These are phyloP conservation scores for Hydrocynus forskahlii DNA, from an alignment of 2,797 vertebrate genomes.

Conservation along the genomic window DNA sequence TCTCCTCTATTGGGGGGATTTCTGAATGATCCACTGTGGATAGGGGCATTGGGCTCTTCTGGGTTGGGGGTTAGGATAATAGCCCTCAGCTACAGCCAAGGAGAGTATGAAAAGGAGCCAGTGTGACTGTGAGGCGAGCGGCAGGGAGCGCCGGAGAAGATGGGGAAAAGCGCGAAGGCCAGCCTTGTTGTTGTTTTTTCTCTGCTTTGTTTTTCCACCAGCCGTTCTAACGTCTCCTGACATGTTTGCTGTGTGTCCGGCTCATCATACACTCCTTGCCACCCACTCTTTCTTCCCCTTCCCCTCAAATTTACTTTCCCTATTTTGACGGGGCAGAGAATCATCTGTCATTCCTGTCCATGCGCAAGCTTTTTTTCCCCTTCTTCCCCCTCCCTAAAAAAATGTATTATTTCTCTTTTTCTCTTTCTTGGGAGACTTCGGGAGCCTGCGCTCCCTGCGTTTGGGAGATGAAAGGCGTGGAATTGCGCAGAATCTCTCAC, in stretches of 20 bases:
- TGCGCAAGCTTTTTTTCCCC: constrained; percentile 45
- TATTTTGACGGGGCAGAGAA: constrained; percentile 63
- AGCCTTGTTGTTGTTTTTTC: constrained; percentile 38
- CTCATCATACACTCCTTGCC: constrained; percentile 62
- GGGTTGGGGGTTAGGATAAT: constrained; percentile 33
- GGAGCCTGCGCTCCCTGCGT: constrained; percentile 59
- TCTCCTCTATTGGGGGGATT: neutral
- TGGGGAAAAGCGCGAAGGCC: constrained; percentile 9
- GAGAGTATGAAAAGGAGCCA: constrained; percentile 14
- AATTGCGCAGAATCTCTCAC: constrained; percentile 76
- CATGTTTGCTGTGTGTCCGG: constrained; percentile 63
- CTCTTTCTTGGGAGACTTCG: constrained; percentile 69
- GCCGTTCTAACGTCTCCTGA: constrained; percentile 54
- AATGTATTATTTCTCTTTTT: constrained; percentile 53
- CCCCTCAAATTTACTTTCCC: constrained; percentile 57
- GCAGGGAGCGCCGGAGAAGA: constrained; percentile 13
- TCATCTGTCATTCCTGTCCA: constrained; percentile 72
- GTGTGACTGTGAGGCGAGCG: constrained; percentile 31
- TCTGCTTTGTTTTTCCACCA: constrained; percentile 35
- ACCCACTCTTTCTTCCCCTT: constrained; percentile 59
- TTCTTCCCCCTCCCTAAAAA: neutral
- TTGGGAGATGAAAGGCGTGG: constrained; percentile 82
- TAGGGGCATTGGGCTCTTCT: neutral
- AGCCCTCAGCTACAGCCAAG: constrained; percentile 41
- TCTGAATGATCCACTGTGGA: neutral